These are phyloP conservation scores for Mastomys coucha DNA, from an alignment of 2,113 vertebrate genomes.

Conservation along the genomic window DNA sequence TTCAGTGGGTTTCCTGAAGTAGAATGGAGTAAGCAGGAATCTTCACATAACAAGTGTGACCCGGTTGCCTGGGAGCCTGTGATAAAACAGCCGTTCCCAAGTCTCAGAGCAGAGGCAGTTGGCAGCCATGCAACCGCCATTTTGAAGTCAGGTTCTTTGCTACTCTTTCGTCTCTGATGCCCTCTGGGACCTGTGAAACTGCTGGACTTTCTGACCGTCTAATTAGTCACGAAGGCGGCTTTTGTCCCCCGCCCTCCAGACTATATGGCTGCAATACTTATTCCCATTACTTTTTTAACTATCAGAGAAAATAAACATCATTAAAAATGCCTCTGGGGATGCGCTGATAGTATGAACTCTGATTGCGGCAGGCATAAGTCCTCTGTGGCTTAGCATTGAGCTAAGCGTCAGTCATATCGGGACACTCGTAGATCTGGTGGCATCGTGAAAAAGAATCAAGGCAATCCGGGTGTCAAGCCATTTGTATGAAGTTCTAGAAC, in stretches of 20 bases:
- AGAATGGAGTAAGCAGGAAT: neutral
- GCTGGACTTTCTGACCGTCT: neutral
- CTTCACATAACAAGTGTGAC: neutral
- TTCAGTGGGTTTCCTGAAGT: neutral
- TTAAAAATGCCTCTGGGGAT: neutral
- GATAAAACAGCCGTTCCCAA: neutral
- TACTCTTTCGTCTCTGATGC: neutral
- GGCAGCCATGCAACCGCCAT: neutral
- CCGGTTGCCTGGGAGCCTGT: neutral
- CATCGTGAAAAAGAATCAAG: neutral
- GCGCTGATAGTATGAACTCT: neutral
- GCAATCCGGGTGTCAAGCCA: neutral
- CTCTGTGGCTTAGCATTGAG: neutral
- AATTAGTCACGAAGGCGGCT: neutral
- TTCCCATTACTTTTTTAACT: slow-evolving; percentile 10
- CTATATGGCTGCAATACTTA: neutral
- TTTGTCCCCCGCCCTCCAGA: neutral
- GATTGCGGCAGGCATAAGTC: neutral
- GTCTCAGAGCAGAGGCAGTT: neutral
- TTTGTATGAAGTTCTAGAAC: neutral
- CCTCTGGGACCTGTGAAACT: neutral
- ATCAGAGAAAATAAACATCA: slow-evolving; percentile 38
- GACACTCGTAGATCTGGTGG: neutral
- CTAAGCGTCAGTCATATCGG: neutral
- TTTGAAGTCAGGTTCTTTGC: neutral